Evolutionary conservation across 2,888 invertebrate genomes (phyloP).

Genomic region (Zeuzera pyrina): DNA sequence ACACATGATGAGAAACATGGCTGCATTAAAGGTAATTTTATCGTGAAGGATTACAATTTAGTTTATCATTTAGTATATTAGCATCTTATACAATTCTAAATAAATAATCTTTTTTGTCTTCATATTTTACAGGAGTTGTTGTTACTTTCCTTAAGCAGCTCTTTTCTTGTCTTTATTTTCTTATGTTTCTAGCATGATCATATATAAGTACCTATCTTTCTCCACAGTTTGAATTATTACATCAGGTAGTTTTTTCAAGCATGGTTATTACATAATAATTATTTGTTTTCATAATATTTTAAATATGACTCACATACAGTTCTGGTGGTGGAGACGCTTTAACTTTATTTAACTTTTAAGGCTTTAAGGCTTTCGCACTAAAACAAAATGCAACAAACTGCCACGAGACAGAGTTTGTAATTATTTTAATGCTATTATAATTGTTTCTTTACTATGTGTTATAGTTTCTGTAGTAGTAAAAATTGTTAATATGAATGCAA

Average conservation of each 20-base stretch:
- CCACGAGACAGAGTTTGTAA: constrained; percentile 70
- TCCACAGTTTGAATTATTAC: constrained; percentile 60
- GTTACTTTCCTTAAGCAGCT: constrained; percentile 66
- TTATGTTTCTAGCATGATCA: constrained; percentile 64
- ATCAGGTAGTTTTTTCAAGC: constrained; percentile 64
- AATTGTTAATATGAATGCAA: too few species aligned
- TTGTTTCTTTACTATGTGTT: too few species aligned
- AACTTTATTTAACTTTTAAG: constrained; percentile 26
- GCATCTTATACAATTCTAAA: constrained; percentile 56
- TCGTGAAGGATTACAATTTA: constrained; percentile 33
- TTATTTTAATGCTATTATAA: too few species aligned
- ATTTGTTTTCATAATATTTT: constrained; percentile 50
- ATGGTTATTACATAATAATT: constrained; percentile 32
- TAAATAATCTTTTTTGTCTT: constrained; percentile 70
- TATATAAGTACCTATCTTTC: constrained; percentile 38
- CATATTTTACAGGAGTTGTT: constrained; percentile 71
- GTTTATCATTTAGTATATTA: constrained; percentile 44
- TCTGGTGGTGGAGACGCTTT: constrained; percentile 45
- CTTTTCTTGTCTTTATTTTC: constrained; percentile 56
- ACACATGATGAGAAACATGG: constrained; percentile 92
- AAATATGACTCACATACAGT: constrained; percentile 39
- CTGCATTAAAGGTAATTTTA: constrained; percentile 94
- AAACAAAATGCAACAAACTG: constrained; percentile 54
- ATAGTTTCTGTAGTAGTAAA: too few species aligned
- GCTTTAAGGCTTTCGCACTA: constrained; percentile 49